Evolutionary conservation across 2,113 vertebrate species (phyloP), one percentile per base, ranked within the genome.

Genomic region (Chauna torquata): DNA sequence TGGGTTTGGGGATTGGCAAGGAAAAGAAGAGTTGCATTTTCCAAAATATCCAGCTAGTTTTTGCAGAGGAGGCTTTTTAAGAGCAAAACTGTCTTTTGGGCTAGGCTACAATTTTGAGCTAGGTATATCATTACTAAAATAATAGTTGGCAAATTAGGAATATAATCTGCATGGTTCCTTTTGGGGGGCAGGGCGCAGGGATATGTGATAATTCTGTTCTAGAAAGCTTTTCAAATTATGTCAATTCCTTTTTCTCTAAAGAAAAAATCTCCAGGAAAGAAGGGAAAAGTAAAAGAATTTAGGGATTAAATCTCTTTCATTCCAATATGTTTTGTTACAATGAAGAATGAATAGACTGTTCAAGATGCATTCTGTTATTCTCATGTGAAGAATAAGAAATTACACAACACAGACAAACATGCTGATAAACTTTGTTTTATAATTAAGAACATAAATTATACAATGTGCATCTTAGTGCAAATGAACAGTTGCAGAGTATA

Each of bases 381-480:
- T 95, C 66, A 9, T 78, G 34, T 70, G 69, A 82, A 82, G 68
- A 88, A 92, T 88, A 77, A 93, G 84, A 85, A 89, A 93, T 94
- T 92, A 80, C 93, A 88, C 85, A 92, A 90, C 89, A 9, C 49
- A 84, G 88, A 83, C 82, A 90, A 96, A 91, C 88, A 95, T 42
- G 18, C 90, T 97, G 96, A 96, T 98, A 95, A 98, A 96, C 86
- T 84, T 92, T 47, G 81, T 66, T 75, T 92, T 98, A 42, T 98
- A 97, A 98, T 98, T 96, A 95, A 91, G 93, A 90, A 88, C 92
- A 91, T 96, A 95, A 98, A 97, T 61, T 77, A 87, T 88, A 72
- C 88, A 79, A 50, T 64, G 57, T 92, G 88, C 80, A 55, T 94
- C 95, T 96, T 79, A 59, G 75, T 86, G 90, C 94, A 92, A 79